These are phyloP conservation scores for Amblyteles armatorius DNA, from an alignment of 2,888 invertebrate genomes.

Conservation along the genomic window DNA sequence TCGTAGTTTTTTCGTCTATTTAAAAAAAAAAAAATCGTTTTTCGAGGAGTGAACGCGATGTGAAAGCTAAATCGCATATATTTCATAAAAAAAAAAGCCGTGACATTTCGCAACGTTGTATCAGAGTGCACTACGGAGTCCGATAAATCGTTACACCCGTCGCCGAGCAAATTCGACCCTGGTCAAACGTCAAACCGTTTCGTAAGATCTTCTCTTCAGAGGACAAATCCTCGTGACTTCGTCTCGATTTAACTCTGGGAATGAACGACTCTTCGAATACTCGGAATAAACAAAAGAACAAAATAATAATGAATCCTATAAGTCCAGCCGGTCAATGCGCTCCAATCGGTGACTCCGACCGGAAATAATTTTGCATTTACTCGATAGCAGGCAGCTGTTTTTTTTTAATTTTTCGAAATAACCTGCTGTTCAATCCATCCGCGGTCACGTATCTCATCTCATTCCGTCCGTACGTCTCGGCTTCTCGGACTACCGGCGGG, in stretches of 20 bases:
- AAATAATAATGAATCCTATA: neutral
- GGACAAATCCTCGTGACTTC: neutral
- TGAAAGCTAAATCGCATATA: constrained; percentile 13
- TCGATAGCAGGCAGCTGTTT: constrained; percentile 5
- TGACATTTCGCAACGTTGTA: neutral
- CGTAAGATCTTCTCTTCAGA: constrained; percentile 51
- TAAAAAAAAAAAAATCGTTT: neutral
- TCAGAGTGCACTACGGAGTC: constrained; percentile 27
- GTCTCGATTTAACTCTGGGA: neutral
- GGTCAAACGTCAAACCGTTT: constrained; percentile 44
- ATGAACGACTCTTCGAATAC: constrained; percentile 40
- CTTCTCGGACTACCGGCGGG: constrained; percentile 7
- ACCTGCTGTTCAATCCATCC: constrained; percentile 13
- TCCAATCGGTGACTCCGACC: neutral
- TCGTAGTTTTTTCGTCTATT: constrained; percentile 12
- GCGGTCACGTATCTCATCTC: constrained; percentile 7
- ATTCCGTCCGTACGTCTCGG: neutral
- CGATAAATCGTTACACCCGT: constrained; percentile 43
- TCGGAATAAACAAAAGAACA: neutral
- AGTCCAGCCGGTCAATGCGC: neutral
- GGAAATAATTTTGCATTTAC: neutral
- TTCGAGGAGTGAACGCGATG: constrained; percentile 28
- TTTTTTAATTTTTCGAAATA: constrained; percentile 12
- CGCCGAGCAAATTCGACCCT: constrained; percentile 21
- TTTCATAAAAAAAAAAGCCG: neutral